Base-by-base conservation (phyloP, 2,797 vertebrate genomes). In the Spondyliosoma cantharus region DNA sequence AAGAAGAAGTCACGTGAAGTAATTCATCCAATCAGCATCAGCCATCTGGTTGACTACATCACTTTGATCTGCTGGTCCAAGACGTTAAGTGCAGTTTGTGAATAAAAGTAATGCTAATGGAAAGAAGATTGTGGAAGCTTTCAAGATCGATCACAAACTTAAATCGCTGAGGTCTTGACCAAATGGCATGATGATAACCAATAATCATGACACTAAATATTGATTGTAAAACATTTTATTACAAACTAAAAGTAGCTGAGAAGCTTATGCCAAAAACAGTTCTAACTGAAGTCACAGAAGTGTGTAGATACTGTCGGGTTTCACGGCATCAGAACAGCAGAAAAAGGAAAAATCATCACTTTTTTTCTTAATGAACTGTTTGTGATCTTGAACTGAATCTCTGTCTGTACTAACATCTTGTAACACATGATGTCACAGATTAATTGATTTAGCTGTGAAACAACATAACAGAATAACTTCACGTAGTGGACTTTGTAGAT, bases 151-250 rank as follows among this genome's bases (percentile, higher is more conserved):
- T 37, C 37, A 37, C 37, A 37, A 37, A 37, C 9, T 37, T 8
- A 37, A 37, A 37, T 37, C 37, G 37, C 37, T 37, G 37, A 37
- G 4, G 4, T 50, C 7, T 29, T n/a, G 3, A 32, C 46, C 48
- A 49, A 49, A 13, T 14, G 22, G 24, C 42, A n/a, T 2, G 14
- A 42, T 24, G 53, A 27, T n/a, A 49, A 57, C 32, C 13, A 25
- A 76, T 58, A 58, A 76, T 27, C 46, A 80, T 70, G 29, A 64
- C 60, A 52, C 48, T 60, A 74, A 65, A 60, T 27, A 50, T 4
- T 50, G 27, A 57, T 76, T 76, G 70, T 17, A 52, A 74, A 62
- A 66, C 43, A 43, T 58, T 76, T 86, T 76, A 74, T 76, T 74
- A 13, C 12, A 71, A 27, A 1, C 56, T 66, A 32, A 62, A 62